Conservation (phyloP, 2,888 invertebrate species). For the Bibio marci region DNA sequence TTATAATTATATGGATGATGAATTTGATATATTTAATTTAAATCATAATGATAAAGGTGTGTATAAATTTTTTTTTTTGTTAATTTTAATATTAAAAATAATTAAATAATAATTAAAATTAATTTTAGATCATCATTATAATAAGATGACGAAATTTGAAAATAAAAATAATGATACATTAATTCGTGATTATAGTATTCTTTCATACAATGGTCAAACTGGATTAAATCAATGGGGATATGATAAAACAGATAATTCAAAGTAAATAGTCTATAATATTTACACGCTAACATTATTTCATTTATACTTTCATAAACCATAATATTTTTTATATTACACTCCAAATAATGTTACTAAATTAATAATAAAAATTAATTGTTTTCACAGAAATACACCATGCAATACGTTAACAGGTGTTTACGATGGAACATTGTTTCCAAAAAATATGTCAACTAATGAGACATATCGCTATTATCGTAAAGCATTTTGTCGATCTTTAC, state of each 20-base stretch:
- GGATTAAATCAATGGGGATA: conserved; percentile 55
- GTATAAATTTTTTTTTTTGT: too few species aligned
- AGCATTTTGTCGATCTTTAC: conserved; percentile 57
- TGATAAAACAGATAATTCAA: conserved; percentile 11
- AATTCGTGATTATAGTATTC: conserved; percentile 33
- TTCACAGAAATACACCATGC: conserved; percentile 38
- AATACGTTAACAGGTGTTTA: conserved; percentile 48
- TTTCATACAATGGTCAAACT: conserved; percentile 43
- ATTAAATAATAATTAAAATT: too few species aligned
- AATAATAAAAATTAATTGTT: conserved; percentile 2
- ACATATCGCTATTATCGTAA: conserved; percentile 48
- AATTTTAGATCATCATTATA: too few species aligned
- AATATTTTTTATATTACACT: not conserved
- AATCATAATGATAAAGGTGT: too few species aligned
- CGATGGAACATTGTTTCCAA: conserved; percentile 57
- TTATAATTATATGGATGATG: too few species aligned
- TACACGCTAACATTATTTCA: too few species aligned
- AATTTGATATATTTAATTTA: too few species aligned
- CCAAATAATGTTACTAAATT: not conserved
- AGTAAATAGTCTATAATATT: too few species aligned
- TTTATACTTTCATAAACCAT: not conserved
- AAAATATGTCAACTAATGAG: conserved; percentile 34
- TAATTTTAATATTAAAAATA: too few species aligned
- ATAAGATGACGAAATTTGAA: too few species aligned
- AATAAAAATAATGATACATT: not conserved